These are phyloP conservation scores for Papilio polyxenes DNA, from an alignment of 1,140 invertebrate genomes.

Conservation along the genomic window DNA sequence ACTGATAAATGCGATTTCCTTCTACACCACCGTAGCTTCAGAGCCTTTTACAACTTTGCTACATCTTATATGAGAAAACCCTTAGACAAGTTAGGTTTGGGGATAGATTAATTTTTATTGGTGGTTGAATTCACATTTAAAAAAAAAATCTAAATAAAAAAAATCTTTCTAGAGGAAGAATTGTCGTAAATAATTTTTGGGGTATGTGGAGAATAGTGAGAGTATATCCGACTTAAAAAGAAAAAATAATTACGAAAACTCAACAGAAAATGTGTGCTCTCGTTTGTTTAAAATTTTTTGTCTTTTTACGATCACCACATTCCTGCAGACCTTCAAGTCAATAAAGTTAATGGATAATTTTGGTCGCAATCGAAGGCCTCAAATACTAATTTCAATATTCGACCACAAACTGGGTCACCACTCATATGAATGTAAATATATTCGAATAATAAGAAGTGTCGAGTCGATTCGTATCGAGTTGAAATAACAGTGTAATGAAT, in stretches of 20 bases:
- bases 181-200: neutral
- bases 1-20: conserved; percentile 34
- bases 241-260: neutral
- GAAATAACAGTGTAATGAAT: conserved; percentile 35
- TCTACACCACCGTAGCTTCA: conserved; percentile 9
- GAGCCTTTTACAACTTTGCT: conserved; percentile 23
- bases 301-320: neutral
- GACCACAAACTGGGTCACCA: conserved; percentile 25
- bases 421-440: conserved; percentile 38
- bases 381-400: conserved; percentile 35
- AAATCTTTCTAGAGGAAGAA: neutral
- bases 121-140: neutral
- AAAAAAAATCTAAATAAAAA: too few species aligned
- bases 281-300: neutral
- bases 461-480: conserved; percentile 31
- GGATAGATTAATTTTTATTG: neutral
- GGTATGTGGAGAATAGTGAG: neutral
- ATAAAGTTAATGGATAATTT: conserved; percentile 34
- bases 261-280: neutral
- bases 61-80: neutral
- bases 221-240: neutral
- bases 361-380: conserved; percentile 21
- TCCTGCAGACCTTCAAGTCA: neutral
- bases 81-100: neutral
- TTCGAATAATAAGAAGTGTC: conserved; percentile 32